Evolutionary conservation across 1,140 invertebrate species (phyloP).

Genomic region (Drosophila kohkoa): DNA sequence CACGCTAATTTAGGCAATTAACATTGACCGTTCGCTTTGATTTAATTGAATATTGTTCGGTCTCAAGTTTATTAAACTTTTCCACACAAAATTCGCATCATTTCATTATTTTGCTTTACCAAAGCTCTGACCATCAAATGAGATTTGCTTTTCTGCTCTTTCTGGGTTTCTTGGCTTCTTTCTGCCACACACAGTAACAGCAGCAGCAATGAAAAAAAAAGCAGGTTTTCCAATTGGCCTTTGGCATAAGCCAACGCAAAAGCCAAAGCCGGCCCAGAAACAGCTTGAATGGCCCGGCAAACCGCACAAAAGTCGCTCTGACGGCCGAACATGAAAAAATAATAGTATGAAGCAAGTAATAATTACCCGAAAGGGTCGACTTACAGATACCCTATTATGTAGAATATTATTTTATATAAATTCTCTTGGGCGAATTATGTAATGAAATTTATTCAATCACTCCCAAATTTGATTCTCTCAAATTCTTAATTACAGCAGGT

Average conservation of each 20-base stretch:
- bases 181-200: background rate
- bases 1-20: conserved; percentile 7
- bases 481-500: no score
- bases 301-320: conserved; percentile 46
- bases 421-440: no score
- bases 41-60: conserved; percentile 51
- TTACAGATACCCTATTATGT: background rate
- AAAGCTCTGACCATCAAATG: conserved; percentile 27
- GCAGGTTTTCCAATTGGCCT: conserved; percentile 49
- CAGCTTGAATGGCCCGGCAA: conserved; percentile 35
- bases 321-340: conserved; percentile 31
- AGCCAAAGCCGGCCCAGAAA: conserved; percentile 47
- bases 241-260: conserved; percentile 51
- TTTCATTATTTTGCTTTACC: conserved; percentile 10
- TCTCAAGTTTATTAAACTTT: conserved; percentile 36
- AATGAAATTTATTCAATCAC: no score
- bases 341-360: conserved; percentile 13
- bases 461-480: no score
- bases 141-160: conserved; percentile 36
- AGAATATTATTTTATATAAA: no score
- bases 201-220: conserved; percentile 9
- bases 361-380: background rate
- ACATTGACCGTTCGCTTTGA: conserved; percentile 41
- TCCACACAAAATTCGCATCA: conserved; percentile 6
- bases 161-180: conserved; percentile 20